Evolutionary conservation across 2,888 invertebrate species (phyloP).

Genomic region (Andricus quercusramuli): DNA sequence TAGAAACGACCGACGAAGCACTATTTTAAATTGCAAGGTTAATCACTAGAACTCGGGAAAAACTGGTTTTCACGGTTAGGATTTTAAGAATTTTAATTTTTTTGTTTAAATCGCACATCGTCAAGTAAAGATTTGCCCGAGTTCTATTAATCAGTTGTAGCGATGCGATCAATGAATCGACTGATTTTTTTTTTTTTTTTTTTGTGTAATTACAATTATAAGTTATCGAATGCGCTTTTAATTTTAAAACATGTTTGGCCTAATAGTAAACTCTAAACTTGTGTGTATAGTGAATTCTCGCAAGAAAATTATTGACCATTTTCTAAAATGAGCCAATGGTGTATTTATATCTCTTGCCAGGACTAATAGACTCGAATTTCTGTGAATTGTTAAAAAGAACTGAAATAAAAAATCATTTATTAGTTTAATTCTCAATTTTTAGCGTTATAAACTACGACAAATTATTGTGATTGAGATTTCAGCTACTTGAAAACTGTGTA

Average conservation of each 20-base stretch:
- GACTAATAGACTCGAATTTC: neutral
- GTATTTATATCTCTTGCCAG: neutral
- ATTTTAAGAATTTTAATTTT: neutral
- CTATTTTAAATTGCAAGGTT: slow-evolving; percentile 31
- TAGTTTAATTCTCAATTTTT: slow-evolving; percentile 10
- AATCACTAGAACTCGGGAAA: slow-evolving; percentile 22
- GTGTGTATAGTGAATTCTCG: neutral
- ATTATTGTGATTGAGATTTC: slow-evolving; percentile 25
- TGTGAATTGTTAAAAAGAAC: neutral
- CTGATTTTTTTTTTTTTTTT: slow-evolving; percentile 3
- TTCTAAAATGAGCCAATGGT: too few relatives aligned
- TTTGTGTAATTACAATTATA: neutral
- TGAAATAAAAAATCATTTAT: neutral
- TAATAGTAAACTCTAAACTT: neutral
- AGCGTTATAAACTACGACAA: slow-evolving; percentile 26
- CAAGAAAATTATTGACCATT: neutral
- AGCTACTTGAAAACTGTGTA: slow-evolving; percentile 9
- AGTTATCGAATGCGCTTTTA: neutral
- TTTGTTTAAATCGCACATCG: neutral
- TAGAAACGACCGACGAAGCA: slow-evolving; percentile 23
- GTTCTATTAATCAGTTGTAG: neutral
- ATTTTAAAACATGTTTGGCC: neutral
- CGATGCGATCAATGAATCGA: slow-evolving; percentile 8
- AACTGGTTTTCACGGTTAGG: neutral
- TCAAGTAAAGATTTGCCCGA: neutral